Conservation (phyloP, 2,888 invertebrate genomes). For the Ceratothoa steindachneri region DNA sequence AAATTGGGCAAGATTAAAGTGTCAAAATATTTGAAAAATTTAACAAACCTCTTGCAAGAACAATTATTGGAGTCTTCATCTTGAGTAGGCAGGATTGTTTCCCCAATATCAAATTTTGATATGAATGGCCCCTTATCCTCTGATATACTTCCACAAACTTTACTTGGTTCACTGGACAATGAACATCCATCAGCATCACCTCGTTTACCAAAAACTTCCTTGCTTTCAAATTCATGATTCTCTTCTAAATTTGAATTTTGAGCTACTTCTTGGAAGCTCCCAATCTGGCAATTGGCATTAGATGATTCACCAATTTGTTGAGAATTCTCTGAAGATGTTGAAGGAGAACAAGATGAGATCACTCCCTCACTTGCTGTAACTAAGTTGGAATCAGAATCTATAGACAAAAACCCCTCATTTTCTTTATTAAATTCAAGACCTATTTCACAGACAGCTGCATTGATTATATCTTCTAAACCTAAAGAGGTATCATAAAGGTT, state of each 20-base stretch:
- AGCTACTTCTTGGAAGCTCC: not conserved
- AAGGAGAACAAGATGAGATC: constrained; percentile 15
- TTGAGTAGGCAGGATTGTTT: not conserved
- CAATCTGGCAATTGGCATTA: not conserved
- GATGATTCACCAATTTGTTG: not conserved
- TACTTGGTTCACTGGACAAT: not conserved
- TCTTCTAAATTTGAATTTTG: not conserved
- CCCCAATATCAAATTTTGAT: not conserved
- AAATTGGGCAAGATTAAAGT: no score
- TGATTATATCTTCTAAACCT: not conserved
- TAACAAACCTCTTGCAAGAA: constrained; percentile 3
- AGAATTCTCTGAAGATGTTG: not conserved
- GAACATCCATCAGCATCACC: constrained; percentile 4
- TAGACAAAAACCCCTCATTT: not conserved
- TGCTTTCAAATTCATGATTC: not conserved
- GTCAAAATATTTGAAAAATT: no score
- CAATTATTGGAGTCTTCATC: not conserved
- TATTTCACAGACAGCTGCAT: not conserved
- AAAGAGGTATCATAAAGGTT: not conserved
- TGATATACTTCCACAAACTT: not conserved
- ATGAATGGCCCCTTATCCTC: not conserved
- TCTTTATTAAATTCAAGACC: not conserved
- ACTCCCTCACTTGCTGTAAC: constrained; percentile 19
- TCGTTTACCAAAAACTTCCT: not conserved
- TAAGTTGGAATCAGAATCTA: not conserved